These are phyloP conservation scores for Sphaerophoria taeniata DNA, from an alignment of 2,888 invertebrate genomes.

Conservation along the genomic window DNA sequence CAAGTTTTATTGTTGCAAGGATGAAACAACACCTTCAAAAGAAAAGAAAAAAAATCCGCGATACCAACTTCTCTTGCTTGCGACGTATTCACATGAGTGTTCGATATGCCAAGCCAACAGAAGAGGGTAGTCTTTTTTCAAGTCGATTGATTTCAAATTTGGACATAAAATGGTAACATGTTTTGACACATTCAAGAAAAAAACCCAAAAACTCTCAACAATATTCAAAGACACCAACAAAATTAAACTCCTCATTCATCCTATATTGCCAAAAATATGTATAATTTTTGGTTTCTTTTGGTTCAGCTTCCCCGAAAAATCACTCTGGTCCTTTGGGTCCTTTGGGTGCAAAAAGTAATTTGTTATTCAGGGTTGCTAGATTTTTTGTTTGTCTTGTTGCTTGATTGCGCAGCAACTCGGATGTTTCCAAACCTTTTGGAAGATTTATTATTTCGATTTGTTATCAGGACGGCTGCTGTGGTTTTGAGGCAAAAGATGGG, in stretches of 20 bases:
- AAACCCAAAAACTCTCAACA: background rate
- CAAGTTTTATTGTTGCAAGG: background rate
- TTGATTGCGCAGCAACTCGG: background rate
- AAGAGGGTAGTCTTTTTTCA: too few relatives aligned
- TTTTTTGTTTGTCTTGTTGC: slow-evolving; percentile 12
- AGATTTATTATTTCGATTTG: slow-evolving; percentile 39
- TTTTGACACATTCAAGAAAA: background rate
- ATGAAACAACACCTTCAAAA: background rate
- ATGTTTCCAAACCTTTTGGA: slow-evolving; percentile 57
- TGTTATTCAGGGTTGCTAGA: slow-evolving; percentile 48
- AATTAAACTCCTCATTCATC: background rate
- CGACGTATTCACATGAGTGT: too few relatives aligned
- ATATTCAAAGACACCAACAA: background rate
- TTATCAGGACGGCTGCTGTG: slow-evolving; percentile 26
- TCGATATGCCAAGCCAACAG: too few relatives aligned
- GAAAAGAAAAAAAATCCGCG: background rate
- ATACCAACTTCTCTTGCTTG: background rate
- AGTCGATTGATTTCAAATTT: too few relatives aligned
- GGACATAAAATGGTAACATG: too few relatives aligned
- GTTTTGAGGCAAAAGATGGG: slow-evolving; percentile 23
- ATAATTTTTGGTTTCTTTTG: background rate
- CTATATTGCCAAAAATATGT: background rate
- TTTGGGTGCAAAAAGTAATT: slow-evolving; percentile 57
- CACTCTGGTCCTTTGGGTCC: slow-evolving; percentile 22
- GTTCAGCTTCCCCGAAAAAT: slow-evolving; percentile 4